phyloP scores from a whole-genome alignment of 2,113 vertebrate species.

The Peromyscus maniculatus region DNA sequence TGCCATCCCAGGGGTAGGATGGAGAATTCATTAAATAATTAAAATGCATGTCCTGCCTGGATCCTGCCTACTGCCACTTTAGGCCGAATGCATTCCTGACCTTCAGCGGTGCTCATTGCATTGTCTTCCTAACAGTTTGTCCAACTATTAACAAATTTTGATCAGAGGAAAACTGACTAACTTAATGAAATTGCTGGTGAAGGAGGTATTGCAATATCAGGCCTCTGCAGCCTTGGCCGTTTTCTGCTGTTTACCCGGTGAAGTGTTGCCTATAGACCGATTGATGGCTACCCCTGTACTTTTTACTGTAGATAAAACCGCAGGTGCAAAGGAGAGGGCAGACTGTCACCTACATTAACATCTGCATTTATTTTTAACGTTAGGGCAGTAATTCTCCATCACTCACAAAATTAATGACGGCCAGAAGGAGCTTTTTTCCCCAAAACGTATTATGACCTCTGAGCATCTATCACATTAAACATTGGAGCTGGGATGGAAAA shows the following conservation, averaged over 20 bases:
- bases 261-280: not conserved
- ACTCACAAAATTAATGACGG: not conserved
- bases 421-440: not conserved
- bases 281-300: not conserved
- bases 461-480: not conserved
- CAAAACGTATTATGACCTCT: not conserved
- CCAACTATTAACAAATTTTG: not conserved
- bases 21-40: slow-evolving; percentile 45
- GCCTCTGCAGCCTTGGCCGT: not conserved
- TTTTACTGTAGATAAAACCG: not conserved
- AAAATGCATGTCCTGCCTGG: slow-evolving; percentile 1
- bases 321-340: not conserved
- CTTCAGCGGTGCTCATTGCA: not conserved
- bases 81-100: not conserved
- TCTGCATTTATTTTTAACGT: not conserved
- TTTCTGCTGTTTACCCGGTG: not conserved
- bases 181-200: slow-evolving; percentile 43
- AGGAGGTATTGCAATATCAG: not conserved
- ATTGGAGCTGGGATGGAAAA: not conserved
- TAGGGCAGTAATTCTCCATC: not conserved
- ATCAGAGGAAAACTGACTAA: not conserved
- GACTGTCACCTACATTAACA: not conserved
- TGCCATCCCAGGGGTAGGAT: not conserved
- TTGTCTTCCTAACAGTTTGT: slow-evolving; percentile 50
- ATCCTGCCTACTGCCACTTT: not conserved